These are phyloP conservation scores for Myocastor coypus DNA, from an alignment of 2,113 vertebrate genomes.

Conservation along the genomic window DNA sequence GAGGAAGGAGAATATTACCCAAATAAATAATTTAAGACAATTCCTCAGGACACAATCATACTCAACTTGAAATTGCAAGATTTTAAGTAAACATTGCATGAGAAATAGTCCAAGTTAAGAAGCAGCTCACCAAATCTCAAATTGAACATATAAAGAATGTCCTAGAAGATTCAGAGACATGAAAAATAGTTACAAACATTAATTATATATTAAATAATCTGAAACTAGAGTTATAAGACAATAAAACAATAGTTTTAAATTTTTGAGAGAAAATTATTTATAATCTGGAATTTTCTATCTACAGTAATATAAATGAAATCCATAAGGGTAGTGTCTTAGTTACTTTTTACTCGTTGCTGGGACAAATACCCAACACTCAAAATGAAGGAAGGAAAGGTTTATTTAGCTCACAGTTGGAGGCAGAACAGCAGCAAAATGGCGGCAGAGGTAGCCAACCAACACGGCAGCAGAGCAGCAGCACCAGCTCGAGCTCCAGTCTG, in stretches of 20 bases:
- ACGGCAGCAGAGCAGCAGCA: too few species aligned
- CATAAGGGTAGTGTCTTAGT: background rate
- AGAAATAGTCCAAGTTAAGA: background rate
- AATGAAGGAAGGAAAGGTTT: too few species aligned
- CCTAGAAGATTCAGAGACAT: background rate
- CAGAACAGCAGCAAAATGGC: too few species aligned
- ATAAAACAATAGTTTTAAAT: background rate
- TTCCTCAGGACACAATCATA: background rate
- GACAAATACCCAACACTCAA: too few species aligned
- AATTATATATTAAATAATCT: background rate
- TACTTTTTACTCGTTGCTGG: too few species aligned
- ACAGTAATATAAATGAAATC: background rate
- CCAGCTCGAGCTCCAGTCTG: too few species aligned
- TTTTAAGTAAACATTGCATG: background rate
- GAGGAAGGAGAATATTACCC: background rate
- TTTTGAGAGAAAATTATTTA: background rate
- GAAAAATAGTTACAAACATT: background rate
- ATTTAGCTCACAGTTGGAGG: too few species aligned
- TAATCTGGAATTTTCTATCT: background rate
- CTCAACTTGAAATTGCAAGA: background rate
- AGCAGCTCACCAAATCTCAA: background rate
- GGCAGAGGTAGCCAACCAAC: too few species aligned
- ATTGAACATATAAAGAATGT: background rate
- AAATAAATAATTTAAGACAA: constrained; percentile 30
- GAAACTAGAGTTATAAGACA: background rate